phyloP scores from a whole-genome alignment of 2,888 invertebrate genomes.

The Timema cristinae region DNA sequence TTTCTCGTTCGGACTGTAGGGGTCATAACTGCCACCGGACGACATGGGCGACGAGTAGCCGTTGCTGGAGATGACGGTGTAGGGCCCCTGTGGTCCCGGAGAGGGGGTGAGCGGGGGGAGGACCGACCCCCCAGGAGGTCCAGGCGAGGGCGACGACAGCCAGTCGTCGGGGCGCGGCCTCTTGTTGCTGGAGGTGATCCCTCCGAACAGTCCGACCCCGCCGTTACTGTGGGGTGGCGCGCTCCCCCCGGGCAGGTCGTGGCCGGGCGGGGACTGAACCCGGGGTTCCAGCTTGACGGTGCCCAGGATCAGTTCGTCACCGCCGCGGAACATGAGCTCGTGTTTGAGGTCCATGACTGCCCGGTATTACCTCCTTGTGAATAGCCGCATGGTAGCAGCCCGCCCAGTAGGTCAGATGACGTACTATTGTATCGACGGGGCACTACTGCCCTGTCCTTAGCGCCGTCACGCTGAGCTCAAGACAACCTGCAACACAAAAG shows the following conservation, averaged over 20 bases:
- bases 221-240: constrained; percentile 38
- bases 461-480: too few relatives aligned
- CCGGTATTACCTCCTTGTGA: constrained; percentile 10
- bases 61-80: constrained; percentile 46
- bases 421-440: too few relatives aligned
- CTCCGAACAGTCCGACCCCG: constrained; percentile 41
- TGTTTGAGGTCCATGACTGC: constrained; percentile 58
- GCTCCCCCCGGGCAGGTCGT: background rate
- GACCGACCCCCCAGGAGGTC: constrained; percentile 42
- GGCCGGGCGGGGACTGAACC: constrained; percentile 40
- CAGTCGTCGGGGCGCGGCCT: constrained; percentile 59
- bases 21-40: constrained; percentile 84
- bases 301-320: constrained; percentile 41
- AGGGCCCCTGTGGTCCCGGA: constrained; percentile 53
- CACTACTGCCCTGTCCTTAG: too few relatives aligned
- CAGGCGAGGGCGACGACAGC: constrained; percentile 59
- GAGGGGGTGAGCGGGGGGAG: constrained; percentile 52
- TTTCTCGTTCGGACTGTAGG: constrained; percentile 86
- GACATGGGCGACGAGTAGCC: constrained; percentile 78
- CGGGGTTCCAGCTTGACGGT: constrained; percentile 49
- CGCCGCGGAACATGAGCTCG: constrained; percentile 58
- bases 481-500: too few relatives aligned
- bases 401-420: too few relatives aligned
- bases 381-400: too few relatives aligned
- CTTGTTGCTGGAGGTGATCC: constrained; percentile 47